These are phyloP conservation scores for Drosophila atroscutellata DNA, from an alignment of 2,888 invertebrate genomes.

Conservation along the genomic window DNA sequence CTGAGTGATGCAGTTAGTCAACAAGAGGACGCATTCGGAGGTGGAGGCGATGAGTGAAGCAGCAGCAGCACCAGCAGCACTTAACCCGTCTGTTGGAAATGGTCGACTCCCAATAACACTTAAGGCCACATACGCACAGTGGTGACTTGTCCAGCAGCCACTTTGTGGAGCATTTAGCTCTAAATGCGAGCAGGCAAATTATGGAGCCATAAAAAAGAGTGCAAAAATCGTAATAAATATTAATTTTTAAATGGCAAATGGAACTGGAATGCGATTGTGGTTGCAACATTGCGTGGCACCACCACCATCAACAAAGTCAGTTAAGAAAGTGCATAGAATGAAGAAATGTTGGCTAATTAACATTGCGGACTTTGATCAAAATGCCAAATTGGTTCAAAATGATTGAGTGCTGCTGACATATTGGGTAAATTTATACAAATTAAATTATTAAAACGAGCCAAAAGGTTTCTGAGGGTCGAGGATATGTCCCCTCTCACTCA, in stretches of 20 bases:
- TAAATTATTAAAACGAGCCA: constrained; percentile 68
- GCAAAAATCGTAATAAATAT: constrained; percentile 63
- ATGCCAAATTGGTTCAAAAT: constrained; percentile 43
- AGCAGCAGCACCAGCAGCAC: constrained; percentile 33
- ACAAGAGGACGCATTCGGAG: neutral
- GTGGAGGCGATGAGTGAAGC: neutral
- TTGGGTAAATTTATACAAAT: constrained; percentile 78
- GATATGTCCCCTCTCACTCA: neutral
- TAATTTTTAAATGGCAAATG: constrained; percentile 50
- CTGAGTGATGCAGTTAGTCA: constrained; percentile 38
- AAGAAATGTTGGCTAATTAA: constrained; percentile 51
- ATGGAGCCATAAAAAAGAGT: constrained; percentile 58
- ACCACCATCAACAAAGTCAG: neutral
- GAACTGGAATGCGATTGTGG: constrained; percentile 20
- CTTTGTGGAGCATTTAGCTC: constrained; percentile 71
- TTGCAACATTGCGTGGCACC: constrained; percentile 10
- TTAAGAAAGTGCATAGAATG: constrained; percentile 34
- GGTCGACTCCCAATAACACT: constrained; percentile 65
- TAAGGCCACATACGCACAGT: constrained; percentile 55
- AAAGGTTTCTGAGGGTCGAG: neutral
- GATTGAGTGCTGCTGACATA: constrained; percentile 64
- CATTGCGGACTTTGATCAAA: constrained; percentile 15
- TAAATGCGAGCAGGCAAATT: constrained; percentile 75
- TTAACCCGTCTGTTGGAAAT: constrained; percentile 44
- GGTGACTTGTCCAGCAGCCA: constrained; percentile 50